Conservation (phyloP, 2,888 invertebrate species). For the Pristionchus maxplancki region DNA sequence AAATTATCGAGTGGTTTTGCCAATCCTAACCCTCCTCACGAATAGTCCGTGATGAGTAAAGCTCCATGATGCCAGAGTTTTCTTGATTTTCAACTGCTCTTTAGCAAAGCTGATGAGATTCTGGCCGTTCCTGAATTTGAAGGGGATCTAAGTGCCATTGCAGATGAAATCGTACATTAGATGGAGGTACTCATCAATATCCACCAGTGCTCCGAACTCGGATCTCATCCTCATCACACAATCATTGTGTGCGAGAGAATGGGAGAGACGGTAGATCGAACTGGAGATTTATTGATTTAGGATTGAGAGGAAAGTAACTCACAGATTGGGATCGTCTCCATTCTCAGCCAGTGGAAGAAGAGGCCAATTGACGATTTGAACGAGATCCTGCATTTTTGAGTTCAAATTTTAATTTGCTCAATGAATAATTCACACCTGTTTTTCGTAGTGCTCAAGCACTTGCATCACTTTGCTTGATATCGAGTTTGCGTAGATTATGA, state of each 20-base stretch:
- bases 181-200: constrained; percentile 32
- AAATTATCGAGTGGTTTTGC: too few relatives aligned
- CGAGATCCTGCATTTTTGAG: not conserved
- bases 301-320: not conserved
- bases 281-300: not conserved
- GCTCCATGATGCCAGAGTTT: not conserved
- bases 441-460: not conserved
- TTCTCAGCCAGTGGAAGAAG: constrained; percentile 6
- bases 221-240: constrained; percentile 22
- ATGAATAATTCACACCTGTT: not conserved
- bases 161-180: not conserved
- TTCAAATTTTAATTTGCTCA: not conserved
- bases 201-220: constrained; percentile 1
- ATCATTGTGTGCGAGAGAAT: constrained; percentile 29
- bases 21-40: not conserved
- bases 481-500: constrained; percentile 24
- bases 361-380: constrained; percentile 27
- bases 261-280: constrained; percentile 28
- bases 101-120: not conserved
- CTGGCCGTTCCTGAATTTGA: not conserved
- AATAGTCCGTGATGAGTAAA: constrained; percentile 24
- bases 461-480: not conserved
- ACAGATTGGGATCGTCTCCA: constrained; percentile 31
- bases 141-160: too few relatives aligned
- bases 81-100: not conserved